Percentiles rank a stretch among this genome's conserved stretches.
These are phyloP conservation scores for Antheraea mylitta DNA, from an alignment of 1,140 invertebrate species.

Conservation along the genomic window DNA sequence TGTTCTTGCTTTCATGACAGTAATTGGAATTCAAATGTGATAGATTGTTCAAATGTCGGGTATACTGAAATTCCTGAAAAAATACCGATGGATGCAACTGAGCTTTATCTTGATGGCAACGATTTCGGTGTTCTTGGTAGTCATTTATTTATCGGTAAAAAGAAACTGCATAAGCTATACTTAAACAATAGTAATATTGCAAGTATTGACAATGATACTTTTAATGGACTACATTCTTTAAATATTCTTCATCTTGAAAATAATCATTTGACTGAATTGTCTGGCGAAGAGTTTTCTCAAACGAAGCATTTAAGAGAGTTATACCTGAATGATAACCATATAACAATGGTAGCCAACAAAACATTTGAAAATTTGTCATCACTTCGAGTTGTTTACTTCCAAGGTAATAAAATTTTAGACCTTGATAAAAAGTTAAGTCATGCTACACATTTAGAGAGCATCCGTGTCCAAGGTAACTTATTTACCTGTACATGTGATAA, in stretches of 20 bases:
- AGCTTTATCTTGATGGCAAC: constrained; percentile 93
- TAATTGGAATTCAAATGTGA: constrained; percentile 93
- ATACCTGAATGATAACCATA: constrained; percentile 90
- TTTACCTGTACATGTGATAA: constrained; percentile 86
- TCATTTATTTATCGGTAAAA: constrained; percentile 92
- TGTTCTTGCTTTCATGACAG: constrained; percentile 94
- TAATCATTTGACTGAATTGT: constrained; percentile 86
- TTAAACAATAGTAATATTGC: constrained; percentile 90
- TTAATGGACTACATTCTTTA: constrained; percentile 88
- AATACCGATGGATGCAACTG: constrained; percentile 94
- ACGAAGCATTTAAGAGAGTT: constrained; percentile 88
- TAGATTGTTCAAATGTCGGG: constrained; percentile 89
- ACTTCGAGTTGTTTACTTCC: constrained; percentile 87
- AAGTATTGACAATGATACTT: constrained; percentile 89
- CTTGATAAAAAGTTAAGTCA: constrained; percentile 84
- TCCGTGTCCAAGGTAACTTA: constrained; percentile 83
- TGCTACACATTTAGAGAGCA: constrained; percentile 84
- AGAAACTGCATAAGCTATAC: constrained; percentile 89
- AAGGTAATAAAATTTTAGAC: constrained; percentile 87
- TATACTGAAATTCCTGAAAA: constrained; percentile 87
- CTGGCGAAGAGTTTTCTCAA: constrained; percentile 88
- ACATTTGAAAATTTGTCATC: constrained; percentile 86
- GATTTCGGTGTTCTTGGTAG: constrained; percentile 87
- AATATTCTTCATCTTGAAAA: constrained; percentile 89
- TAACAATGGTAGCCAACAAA: constrained; percentile 85